phyloP scores from a whole-genome alignment of 2,797 vertebrate genomes.

The Odontamblyopus rebecca region DNA sequence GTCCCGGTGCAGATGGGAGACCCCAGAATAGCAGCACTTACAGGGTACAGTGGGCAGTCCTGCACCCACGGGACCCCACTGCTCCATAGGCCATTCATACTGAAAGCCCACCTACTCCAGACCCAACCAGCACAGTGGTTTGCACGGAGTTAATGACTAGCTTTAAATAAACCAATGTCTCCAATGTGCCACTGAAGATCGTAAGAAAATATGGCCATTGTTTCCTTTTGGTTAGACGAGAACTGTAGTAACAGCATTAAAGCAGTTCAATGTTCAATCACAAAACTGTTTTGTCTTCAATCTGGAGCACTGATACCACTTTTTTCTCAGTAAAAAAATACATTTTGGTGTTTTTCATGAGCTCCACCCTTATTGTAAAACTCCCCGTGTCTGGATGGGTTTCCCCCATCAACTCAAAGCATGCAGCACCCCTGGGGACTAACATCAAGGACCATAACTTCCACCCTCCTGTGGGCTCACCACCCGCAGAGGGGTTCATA shows the following conservation, averaged over 20 bases:
- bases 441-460: too few species aligned
- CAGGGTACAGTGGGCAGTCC: conserved; percentile 51
- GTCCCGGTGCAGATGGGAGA: conserved; percentile 50
- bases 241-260: too few species aligned
- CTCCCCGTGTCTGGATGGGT: too few species aligned
- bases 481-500: too few species aligned
- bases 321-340: too few species aligned
- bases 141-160: conserved; percentile 55
- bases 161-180: conserved; percentile 51
- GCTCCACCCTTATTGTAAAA: too few species aligned
- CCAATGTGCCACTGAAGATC: conserved; percentile 20
- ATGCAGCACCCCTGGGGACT: too few species aligned
- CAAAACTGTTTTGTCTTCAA: neutral
- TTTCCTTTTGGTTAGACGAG: conserved; percentile 19
- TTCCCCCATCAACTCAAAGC: too few species aligned
- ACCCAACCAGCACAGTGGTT: conserved; percentile 44
- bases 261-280: neutral
- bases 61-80: conserved; percentile 39
- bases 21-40: conserved; percentile 66
- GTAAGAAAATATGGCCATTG: conserved; percentile 16
- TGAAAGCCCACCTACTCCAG: conserved; percentile 20
- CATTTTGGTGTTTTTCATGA: too few species aligned
- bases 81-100: conserved; percentile 47
- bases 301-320: too few species aligned
- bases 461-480: too few species aligned